These are phyloP conservation scores for Betta splendens DNA, from an alignment of 2,797 vertebrate species.

Conservation along the genomic window DNA sequence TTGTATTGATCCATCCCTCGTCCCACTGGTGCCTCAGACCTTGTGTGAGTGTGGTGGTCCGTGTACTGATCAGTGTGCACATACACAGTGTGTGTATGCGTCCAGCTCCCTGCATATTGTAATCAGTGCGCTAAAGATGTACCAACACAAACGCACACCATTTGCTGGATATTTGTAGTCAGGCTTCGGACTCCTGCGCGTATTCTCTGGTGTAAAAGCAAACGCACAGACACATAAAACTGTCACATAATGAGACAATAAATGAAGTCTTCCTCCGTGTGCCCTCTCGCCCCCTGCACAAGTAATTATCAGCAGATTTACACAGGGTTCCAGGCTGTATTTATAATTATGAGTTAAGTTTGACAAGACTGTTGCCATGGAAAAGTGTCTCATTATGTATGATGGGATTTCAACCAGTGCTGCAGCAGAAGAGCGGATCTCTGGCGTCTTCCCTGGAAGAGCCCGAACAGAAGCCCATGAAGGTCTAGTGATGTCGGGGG, in stretches of 20 bases:
- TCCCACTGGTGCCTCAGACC: not conserved
- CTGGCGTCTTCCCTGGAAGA: conserved; percentile 35
- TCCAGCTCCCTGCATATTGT: too few species aligned
- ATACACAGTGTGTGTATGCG: too few species aligned
- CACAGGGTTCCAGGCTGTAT: conserved; percentile 36
- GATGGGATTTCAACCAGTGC: conserved; percentile 39
- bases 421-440: conserved; percentile 29
- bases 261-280: conserved; percentile 23
- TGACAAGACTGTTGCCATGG: conserved; percentile 31
- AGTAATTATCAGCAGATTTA: conserved; percentile 43
- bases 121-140: not conserved
- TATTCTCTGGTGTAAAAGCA: not conserved
- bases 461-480: too few species aligned
- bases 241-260: conserved; percentile 9
- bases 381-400: conserved; percentile 35
- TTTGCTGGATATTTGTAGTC: not conserved
- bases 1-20: not conserved
- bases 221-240: not conserved
- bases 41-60: not conserved
- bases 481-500: too few species aligned
- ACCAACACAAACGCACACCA: not conserved
- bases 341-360: conserved; percentile 40
- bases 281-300: conserved; percentile 20
- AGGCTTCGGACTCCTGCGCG: not conserved
- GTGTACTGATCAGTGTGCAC: too few species aligned